phyloP scores from a whole-genome alignment of 1,140 invertebrate species.

The Eurosta solidaginis region DNA sequence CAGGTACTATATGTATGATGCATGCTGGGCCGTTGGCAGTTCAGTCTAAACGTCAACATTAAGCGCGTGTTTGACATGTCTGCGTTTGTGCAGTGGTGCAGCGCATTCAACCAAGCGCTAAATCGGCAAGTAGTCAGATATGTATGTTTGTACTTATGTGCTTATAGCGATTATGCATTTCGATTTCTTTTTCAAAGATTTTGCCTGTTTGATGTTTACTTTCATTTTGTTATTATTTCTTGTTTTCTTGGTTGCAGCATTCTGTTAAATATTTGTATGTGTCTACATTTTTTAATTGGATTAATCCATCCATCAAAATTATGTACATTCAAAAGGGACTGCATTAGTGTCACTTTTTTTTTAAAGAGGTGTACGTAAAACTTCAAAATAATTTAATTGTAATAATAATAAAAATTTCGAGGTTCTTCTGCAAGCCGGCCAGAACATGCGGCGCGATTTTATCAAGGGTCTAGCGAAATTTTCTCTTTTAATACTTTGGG shows the following conservation, averaged over 20 bases:
- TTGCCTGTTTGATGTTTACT: background rate
- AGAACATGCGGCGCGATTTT: too few relatives aligned
- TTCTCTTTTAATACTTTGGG: too few relatives aligned
- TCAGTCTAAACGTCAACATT: conserved; percentile 12
- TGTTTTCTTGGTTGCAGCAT: background rate
- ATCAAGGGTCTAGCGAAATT: too few relatives aligned
- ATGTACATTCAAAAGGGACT: conserved; percentile 13
- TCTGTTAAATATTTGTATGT: background rate
- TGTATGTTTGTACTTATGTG: background rate
- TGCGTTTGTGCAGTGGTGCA: background rate
- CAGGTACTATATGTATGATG: background rate
- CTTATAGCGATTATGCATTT: background rate
- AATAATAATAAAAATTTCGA: too few relatives aligned
- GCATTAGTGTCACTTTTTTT: conserved; percentile 13
- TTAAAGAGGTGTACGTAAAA: background rate
- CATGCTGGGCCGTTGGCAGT: background rate
- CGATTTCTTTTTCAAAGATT: background rate
- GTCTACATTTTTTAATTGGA: conserved; percentile 22
- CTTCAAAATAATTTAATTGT: too few relatives aligned
- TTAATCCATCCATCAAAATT: conserved; percentile 29
- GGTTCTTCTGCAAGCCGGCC: too few relatives aligned
- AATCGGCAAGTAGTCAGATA: background rate
- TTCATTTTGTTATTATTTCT: background rate
- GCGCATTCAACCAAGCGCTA: background rate
- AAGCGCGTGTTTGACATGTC: conserved; percentile 23